Evolutionary conservation across 2,113 vertebrate genomes (phyloP), one percentile per base, ranked within the genome.

Genomic region (Chitala chitala): DNA sequence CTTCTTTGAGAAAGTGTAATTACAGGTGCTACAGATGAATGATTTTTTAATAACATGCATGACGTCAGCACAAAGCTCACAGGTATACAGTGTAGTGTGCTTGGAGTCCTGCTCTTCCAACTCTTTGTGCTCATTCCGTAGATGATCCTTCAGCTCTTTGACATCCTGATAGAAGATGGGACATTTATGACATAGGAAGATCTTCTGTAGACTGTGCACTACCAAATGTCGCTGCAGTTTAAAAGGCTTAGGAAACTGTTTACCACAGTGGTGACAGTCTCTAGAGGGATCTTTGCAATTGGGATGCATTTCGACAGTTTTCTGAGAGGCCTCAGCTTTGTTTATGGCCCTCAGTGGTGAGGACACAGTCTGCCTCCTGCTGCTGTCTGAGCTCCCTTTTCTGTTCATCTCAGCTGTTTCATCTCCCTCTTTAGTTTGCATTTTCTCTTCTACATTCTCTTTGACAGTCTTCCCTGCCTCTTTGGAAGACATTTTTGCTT

Each of bases 11-110:
- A 99, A 99, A 15, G 96, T 99, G 77, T 99, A 99, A 84, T 99
- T 99, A 82, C 97, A 99, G 79, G 95, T 92, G 89, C 96, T 99
- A 85, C 97, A 99, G 82, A 94, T 95, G 79, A 99, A 98, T n/a
- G 96, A 96, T 68, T 98, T 93, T 84, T 93, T 94, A 82, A 98
- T 98, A 58, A 96, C 93, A 0, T 95, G 95, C 93, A 96, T 96
- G 81, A 99, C 97, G 0, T 96, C 91, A 0, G 97, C 97, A 0
- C 97, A 99, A 17, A 98, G 95, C 87, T 98, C 96, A 2, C 96
- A 99, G 33, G 95, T 89, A 0, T 95, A 98, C 15, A 99, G 89
- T 0, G 94, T 96, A 13, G 94, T 96, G 85, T 96, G 95, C 81
- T 93, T 97, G 65, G 93, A 91, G 80, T 99, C 96, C 2, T 73